phyloP scores from a whole-genome alignment of 2,888 invertebrate genomes.

The Melinaea marsaeus region DNA sequence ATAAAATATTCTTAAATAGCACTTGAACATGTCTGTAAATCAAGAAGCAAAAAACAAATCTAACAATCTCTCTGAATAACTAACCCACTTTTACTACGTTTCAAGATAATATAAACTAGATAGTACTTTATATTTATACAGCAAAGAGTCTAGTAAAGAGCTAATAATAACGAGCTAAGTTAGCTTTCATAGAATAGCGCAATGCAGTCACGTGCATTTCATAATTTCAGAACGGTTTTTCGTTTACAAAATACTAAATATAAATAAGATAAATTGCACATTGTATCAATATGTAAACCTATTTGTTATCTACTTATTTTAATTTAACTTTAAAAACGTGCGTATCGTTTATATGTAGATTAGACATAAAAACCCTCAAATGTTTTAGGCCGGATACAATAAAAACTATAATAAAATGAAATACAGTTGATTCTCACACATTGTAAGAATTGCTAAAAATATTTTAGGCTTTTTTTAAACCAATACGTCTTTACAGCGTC shows the following conservation, averaged over 20 bases:
- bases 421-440: neutral
- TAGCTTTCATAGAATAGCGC: neutral
- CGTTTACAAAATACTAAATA: neutral
- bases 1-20: too few relatives aligned
- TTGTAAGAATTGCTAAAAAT: neutral
- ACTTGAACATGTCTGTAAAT: too few relatives aligned
- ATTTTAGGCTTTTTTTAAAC: neutral
- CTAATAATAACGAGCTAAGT: neutral
- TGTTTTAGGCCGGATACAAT: too few relatives aligned
- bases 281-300: too few relatives aligned
- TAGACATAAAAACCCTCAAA: too few relatives aligned
- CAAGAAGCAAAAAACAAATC: too few relatives aligned
- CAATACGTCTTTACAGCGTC: neutral
- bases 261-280: neutral
- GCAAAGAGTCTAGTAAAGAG: neutral
- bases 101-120: too few relatives aligned
- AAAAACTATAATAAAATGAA: neutral
- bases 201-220: neutral
- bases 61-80: too few relatives aligned
- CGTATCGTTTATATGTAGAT: too few relatives aligned
- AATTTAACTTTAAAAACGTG: too few relatives aligned
- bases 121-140: neutral
- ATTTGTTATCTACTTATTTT: too few relatives aligned
- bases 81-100: too few relatives aligned
- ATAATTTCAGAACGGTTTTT: neutral